Percentiles rank a stretch among this genome's conserved stretches.
These are phyloP conservation scores for Heterochromis multidens DNA, from an alignment of 2,113 vertebrate genomes.

Conservation along the genomic window DNA sequence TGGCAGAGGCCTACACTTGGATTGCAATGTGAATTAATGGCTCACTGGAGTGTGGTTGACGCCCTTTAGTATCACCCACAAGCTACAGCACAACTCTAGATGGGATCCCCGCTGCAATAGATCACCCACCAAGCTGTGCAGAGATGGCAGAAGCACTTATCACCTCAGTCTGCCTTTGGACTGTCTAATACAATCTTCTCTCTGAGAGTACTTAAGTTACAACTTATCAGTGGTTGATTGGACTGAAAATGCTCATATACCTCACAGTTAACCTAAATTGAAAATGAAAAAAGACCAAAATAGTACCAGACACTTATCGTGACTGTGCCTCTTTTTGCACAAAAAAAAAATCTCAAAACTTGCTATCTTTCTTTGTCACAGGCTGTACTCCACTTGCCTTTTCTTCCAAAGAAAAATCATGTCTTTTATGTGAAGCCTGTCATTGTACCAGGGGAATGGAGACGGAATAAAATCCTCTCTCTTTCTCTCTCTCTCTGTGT, in stretches of 20 bases:
- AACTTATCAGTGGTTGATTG: constrained; percentile 16
- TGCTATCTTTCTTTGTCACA: constrained; percentile 66
- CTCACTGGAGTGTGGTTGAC: constrained; percentile 56
- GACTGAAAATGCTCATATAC: constrained; percentile 9
- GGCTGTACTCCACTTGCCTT: constrained; percentile 5
- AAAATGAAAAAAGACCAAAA: constrained; percentile 48
- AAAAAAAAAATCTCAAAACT: constrained; percentile 31
- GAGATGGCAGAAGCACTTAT: constrained; percentile 5
- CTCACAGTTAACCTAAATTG: not conserved
- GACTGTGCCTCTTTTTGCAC: constrained; percentile 20
- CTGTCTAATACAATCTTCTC: constrained; percentile 27
- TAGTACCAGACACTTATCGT: constrained; percentile 44
- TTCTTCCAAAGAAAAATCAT: constrained; percentile 53
- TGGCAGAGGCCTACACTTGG: constrained; percentile 54
- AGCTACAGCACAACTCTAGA: constrained; percentile 23
- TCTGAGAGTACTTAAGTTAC: not conserved
- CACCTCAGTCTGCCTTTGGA: constrained; percentile 30
- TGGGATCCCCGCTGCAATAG: constrained; percentile 27
- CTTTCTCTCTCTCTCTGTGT: not conserved
- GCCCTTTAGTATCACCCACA: constrained; percentile 46
- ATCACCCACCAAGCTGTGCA: constrained; percentile 49
- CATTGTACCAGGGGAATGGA: constrained; percentile 40
- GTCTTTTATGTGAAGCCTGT: constrained; percentile 60
- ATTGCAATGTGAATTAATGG: constrained; percentile 65
- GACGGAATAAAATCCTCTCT: not conserved